Evolutionary conservation across 1,140 invertebrate species (phyloP).

Genomic region (Sarcophaga peregrina): DNA sequence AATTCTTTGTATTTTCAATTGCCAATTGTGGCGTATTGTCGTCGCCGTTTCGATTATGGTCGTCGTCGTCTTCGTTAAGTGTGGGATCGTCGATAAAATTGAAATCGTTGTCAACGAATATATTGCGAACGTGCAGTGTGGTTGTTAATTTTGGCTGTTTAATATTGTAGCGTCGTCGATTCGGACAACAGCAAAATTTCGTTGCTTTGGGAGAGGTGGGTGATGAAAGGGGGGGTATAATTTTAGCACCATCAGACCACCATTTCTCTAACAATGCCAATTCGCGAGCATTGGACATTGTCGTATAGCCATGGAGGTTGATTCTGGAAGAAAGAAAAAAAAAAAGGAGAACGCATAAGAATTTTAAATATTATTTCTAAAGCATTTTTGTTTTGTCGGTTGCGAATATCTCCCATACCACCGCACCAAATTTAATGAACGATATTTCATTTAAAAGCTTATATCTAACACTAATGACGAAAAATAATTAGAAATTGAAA

Average conservation of each 20-base stretch:
- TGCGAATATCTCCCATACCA: no score
- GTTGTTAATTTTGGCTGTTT: constrained; percentile 57
- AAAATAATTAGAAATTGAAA: no score
- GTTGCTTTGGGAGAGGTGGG: constrained; percentile 62
- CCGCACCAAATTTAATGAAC: no score
- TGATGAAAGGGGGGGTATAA: constrained; percentile 54
- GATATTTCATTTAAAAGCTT: no score
- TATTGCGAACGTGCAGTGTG: constrained; percentile 63
- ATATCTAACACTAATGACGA: no score
- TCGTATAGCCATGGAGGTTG: constrained; percentile 62
- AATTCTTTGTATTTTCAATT: constrained; percentile 14
- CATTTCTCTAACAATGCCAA: constrained; percentile 65
- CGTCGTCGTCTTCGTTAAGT: constrained; percentile 43
- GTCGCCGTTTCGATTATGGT: not conserved
- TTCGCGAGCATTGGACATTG: constrained; percentile 65
- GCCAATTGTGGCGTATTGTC: not conserved
- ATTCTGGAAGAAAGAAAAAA: constrained; percentile 51
- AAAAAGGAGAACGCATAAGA: not conserved
- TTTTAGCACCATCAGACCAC: constrained; percentile 58
- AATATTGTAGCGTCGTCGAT: constrained; percentile 60
- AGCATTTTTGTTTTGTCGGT: no score
- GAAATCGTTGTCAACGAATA: constrained; percentile 63
- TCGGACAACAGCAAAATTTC: constrained; percentile 62
- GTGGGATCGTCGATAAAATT: constrained; percentile 64
- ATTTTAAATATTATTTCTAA: not conserved